A percentile compares a stretch with the other conserved stretches of the same genome.
phyloP scores from a whole-genome alignment of 2,888 invertebrate genomes.

The Ariolimax columbianus region DNA sequence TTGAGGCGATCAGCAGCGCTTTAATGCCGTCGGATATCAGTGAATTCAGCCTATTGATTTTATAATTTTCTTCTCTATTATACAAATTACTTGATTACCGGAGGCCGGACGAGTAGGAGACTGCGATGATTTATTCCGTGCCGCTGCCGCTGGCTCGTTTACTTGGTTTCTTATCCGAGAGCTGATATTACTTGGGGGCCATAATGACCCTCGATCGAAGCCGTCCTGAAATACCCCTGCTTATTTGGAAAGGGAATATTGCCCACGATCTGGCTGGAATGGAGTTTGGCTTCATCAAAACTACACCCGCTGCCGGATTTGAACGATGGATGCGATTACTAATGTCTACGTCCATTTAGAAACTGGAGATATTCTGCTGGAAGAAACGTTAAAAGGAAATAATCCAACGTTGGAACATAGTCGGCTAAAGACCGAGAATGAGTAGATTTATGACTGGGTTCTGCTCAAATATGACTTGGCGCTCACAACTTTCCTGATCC shows the following conservation, averaged over 20 bases:
- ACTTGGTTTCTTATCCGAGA: conserved; percentile 46
- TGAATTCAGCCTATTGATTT: conserved; percentile 59
- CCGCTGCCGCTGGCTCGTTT: conserved; percentile 50
- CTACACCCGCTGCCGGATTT: conserved; percentile 20
- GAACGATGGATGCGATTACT: conserved; percentile 37
- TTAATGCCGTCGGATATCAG: conserved; percentile 53
- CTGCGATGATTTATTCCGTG: conserved; percentile 57
- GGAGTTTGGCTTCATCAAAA: conserved; percentile 59
- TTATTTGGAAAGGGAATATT: conserved; percentile 56
- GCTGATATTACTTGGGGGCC: conserved; percentile 48
- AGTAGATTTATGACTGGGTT: conserved; percentile 22
- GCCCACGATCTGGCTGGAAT: conserved; percentile 57
- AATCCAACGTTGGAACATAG: conserved; percentile 16
- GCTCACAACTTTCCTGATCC: neutral
- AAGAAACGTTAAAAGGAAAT: neutral
- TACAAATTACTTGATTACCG: conserved; percentile 64
- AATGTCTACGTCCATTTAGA: conserved; percentile 43
- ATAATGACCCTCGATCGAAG: conserved; percentile 53
- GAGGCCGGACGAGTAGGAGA: conserved; percentile 50
- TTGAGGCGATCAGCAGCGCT: conserved; percentile 40
- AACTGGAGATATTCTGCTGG: neutral
- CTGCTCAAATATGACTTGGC: neutral
- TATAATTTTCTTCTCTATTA: conserved; percentile 63
- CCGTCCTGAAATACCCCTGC: conserved; percentile 53
- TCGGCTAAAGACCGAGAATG: neutral